These are phyloP conservation scores for Babylonia areolata DNA, from an alignment of 1,140 invertebrate species.

Conservation along the genomic window DNA sequence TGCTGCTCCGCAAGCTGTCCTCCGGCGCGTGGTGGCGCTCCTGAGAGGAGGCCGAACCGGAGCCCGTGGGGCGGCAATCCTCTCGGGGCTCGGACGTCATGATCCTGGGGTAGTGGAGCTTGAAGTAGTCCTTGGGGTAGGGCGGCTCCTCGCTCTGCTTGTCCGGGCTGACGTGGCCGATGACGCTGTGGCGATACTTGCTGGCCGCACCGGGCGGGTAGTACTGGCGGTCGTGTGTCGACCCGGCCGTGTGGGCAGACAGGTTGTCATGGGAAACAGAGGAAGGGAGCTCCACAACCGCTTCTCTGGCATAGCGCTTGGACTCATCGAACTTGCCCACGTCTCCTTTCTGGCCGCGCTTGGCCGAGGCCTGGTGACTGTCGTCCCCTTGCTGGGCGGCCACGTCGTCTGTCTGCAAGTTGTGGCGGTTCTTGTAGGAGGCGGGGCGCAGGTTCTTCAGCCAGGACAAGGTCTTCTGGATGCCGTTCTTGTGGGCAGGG, in stretches of 20 bases:
- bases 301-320: not conserved
- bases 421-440: constrained; percentile 41
- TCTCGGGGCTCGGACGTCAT: not conserved
- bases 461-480: constrained; percentile 55
- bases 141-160: not conserved
- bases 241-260: not conserved
- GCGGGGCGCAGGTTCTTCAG: constrained; percentile 47
- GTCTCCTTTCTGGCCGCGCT: not conserved
- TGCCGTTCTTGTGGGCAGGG: constrained; percentile 42
- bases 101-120: constrained; percentile 19
- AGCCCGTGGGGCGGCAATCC: not conserved
- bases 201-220: not conserved
- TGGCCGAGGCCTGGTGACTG: not conserved
- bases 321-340: not conserved
- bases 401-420: not conserved
- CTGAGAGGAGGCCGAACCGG: not conserved
- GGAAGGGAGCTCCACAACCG: not conserved
- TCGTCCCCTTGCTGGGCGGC: not conserved
- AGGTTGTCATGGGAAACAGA: not conserved
- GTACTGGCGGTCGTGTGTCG: not conserved
- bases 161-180: constrained; percentile 14
- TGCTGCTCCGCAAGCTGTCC: not conserved
- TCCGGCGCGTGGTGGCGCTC: not conserved
- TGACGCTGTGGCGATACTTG: constrained; percentile 31
- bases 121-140: constrained; percentile 27